Evolutionary conservation across 2,797 vertebrate species (phyloP).

Genomic region (Poeciliopsis turneri): DNA sequence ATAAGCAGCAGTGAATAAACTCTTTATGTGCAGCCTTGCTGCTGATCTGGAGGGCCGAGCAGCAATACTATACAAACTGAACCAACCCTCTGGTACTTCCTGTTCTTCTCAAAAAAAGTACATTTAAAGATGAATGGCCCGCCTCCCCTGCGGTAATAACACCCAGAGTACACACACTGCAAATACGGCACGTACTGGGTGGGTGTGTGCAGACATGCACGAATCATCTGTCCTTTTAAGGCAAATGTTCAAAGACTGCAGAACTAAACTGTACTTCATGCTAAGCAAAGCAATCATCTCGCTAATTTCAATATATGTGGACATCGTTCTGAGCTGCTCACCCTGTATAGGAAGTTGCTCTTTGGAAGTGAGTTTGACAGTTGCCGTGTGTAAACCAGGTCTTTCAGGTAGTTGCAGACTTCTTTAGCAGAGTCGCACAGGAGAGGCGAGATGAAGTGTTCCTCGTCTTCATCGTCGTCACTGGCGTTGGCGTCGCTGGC

Average conservation of each 20-base stretch:
- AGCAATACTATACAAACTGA: slow-evolving; percentile 14
- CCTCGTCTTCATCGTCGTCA: slow-evolving; percentile 88
- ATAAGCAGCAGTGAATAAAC: neutral
- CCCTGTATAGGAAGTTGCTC: slow-evolving; percentile 85
- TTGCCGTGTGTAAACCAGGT: slow-evolving; percentile 67
- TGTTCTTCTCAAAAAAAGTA: slow-evolving; percentile 37
- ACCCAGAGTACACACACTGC: neutral
- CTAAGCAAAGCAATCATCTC: neutral
- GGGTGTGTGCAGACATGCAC: slow-evolving; percentile 5
- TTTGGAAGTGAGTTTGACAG: slow-evolving; percentile 86
- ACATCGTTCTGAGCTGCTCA: slow-evolving; percentile 64
- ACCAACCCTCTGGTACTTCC: slow-evolving; percentile 53
- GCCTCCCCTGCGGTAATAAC: slow-evolving; percentile 7
- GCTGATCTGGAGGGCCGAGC: slow-evolving; percentile 7
- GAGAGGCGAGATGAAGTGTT: slow-evolving; percentile 88
- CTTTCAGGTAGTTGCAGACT: slow-evolving; percentile 80
- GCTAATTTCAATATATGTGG: neutral
- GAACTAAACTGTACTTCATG: slow-evolving; percentile 4
- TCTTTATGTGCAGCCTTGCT: slow-evolving; percentile 4
- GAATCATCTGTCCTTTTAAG: slow-evolving; percentile 34
- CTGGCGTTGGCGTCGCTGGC: slow-evolving; percentile 80
- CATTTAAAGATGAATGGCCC: slow-evolving; percentile 24
- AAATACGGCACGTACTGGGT: neutral
- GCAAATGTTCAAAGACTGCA: slow-evolving; percentile 26
- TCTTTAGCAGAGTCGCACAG: slow-evolving; percentile 86